Evolutionary conservation across 2,797 vertebrate genomes (phyloP), one percentile per base, ranked within the genome.

Genomic region (Gallinago stenura): DNA sequence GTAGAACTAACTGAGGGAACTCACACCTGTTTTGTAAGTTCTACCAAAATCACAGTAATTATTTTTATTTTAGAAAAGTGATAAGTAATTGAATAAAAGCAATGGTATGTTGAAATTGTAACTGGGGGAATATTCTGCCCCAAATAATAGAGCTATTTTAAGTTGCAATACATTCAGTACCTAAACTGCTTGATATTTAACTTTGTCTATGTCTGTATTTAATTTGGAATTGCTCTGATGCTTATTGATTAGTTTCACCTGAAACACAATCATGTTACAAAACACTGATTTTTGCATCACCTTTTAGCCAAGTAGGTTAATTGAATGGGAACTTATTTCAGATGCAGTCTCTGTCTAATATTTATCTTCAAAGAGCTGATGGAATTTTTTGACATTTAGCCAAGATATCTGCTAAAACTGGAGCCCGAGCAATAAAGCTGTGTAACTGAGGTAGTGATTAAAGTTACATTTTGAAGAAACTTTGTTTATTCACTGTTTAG

Each of bases 231-330:
- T 83, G 45, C 57, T 90, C 60, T 80, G 82, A 78, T 94, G 41
- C 58, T 73, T 78, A 43, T 96, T 93, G 87, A 95, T 86, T 53
- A 80, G 31, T 93, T 93, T 93, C 37, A 46, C 50, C 57, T 90
- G 87, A 90, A 86, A 89, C 76, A 86, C 31, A 33, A n/a, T 30
- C 18, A 30, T 75, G 33, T 81, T 95, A 88, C 65, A 95, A 87
- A 88, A 70, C 75, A 93, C 28, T 91, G 91, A 96, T 83, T 90
- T 78, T 58, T 86, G 72, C 54, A 69, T 88, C 79, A 90, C 90
- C 83, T 90, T 90, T 64, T 88, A 83, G 89, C 76, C 93, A 95
- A 90, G 80, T 81, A 71, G 83, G 90, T 95, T 95, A 96, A 95
- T 79, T 91, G 94, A 83, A 54, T 50, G 46, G 83, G 78, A 93